These are phyloP conservation scores for Ladona fulva DNA, from an alignment of 1,140 invertebrate species.

Conservation along the genomic window DNA sequence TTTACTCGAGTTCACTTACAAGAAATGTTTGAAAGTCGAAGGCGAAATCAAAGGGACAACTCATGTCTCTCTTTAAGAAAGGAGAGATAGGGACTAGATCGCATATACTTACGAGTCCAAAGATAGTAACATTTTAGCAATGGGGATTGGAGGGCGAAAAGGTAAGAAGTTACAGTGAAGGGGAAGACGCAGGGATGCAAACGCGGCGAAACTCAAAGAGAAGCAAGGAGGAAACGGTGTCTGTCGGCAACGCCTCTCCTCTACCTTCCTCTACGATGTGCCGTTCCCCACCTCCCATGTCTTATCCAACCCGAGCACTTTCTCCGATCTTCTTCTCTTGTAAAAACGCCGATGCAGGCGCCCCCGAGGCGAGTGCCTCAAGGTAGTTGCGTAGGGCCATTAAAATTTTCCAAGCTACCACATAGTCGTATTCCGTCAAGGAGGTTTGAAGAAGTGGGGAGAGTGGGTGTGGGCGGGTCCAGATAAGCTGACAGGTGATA, in stretches of 20 bases:
- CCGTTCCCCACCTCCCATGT: neutral
- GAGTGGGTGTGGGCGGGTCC: neutral
- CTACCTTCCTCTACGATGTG: neutral
- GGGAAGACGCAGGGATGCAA: neutral
- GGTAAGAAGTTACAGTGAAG: neutral
- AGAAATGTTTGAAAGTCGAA: no score
- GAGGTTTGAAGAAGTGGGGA: neutral
- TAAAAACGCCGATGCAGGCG: neutral
- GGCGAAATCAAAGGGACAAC: no score
- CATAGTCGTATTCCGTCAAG: neutral
- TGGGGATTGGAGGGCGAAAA: neutral
- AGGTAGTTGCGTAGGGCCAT: neutral
- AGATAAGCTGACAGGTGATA: conserved; percentile 9
- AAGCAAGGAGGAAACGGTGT: neutral
- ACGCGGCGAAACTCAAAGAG: conserved; percentile 2
- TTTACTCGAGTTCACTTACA: no score
- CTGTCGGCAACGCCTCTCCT: neutral
- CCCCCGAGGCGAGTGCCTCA: neutral
- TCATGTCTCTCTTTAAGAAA: no score
- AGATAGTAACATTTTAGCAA: no score
- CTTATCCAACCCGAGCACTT: neutral
- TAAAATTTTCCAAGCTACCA: neutral
- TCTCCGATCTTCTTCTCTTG: neutral
- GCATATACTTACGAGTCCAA: no score
- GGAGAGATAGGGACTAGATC: no score